Percentiles rank a stretch among this genome's conserved stretches.
Evolutionary conservation across 2,797 vertebrate genomes (phyloP).

Genomic region (Bovichtus diacanthus): DNA sequence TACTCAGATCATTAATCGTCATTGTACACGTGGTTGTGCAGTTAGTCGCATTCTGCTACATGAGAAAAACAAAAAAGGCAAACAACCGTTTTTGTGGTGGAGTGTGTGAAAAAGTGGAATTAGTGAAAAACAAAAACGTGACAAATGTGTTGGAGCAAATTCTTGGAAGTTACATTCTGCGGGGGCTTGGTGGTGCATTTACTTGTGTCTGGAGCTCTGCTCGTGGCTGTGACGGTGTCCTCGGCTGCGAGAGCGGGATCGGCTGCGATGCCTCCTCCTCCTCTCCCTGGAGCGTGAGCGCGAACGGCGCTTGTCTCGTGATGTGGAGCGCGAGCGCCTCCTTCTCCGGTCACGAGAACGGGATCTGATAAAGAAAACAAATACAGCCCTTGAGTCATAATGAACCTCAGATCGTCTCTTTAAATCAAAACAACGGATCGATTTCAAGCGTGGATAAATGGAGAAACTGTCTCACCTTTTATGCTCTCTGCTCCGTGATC

Average conservation of each 20-base stretch:
- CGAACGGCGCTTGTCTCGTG: constrained; percentile 80
- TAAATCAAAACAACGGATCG: background rate
- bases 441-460: background rate
- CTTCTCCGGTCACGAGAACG: constrained; percentile 91
- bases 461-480: constrained; percentile 83
- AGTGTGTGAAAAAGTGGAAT: too few relatives aligned
- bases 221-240: constrained; percentile 89
- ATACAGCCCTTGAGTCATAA: background rate
- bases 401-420: background rate
- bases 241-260: constrained; percentile 90
- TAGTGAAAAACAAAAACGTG: too few relatives aligned
- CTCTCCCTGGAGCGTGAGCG: constrained; percentile 89
- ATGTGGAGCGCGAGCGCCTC: constrained; percentile 83
- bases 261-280: constrained; percentile 88
- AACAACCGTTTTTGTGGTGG: too few relatives aligned
- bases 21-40: too few relatives aligned
- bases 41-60: too few relatives aligned
- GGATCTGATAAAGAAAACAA: constrained; percentile 78
- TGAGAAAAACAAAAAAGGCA: too few relatives aligned
- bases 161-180: background rate
- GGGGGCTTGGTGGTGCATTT: constrained; percentile 16
- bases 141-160: background rate
- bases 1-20: too few relatives aligned
- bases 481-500: constrained; percentile 92
- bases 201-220: constrained; percentile 92